Evolutionary conservation across 1,140 invertebrate species (phyloP).

Genomic region (Zaprionus camerounensis): DNA sequence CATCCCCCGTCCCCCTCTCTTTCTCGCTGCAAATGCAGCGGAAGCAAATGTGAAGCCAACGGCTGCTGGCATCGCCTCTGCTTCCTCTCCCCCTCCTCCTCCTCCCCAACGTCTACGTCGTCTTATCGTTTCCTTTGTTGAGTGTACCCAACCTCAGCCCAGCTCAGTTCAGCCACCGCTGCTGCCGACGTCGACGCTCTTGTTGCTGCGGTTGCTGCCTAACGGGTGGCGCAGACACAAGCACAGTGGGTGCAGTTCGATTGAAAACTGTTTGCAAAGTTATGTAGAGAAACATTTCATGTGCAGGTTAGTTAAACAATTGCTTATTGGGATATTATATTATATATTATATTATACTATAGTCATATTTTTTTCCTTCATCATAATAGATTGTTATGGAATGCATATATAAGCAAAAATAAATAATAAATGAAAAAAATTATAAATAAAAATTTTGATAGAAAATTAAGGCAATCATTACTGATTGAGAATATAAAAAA

Average conservation of each 20-base stretch:
- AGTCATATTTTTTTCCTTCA: no score
- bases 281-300: no score
- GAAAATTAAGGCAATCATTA: no score
- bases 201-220: conserved; percentile 45
- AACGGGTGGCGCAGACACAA: conserved; percentile 24
- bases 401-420: no score
- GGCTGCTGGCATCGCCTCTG: conserved; percentile 15
- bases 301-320: no score
- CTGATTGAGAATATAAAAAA: no score
- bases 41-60: conserved; percentile 31
- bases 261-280: not conserved
- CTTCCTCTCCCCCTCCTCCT: not conserved
- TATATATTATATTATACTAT: no score
- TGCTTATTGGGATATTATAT: no score
- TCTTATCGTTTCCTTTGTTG: conserved; percentile 77
- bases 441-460: no score
- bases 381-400: no score
- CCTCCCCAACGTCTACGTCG: conserved; percentile 7
- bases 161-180: not conserved
- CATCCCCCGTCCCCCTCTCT: not conserved
- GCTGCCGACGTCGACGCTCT: conserved; percentile 31
- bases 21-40: conserved; percentile 58
- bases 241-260: conserved; percentile 39
- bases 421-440: no score
- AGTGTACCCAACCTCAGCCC: conserved; percentile 39